Percentiles rank a stretch among this genome's conserved stretches.
phyloP scores from a whole-genome alignment of 2,113 vertebrate species.

The Gobius niger region DNA sequence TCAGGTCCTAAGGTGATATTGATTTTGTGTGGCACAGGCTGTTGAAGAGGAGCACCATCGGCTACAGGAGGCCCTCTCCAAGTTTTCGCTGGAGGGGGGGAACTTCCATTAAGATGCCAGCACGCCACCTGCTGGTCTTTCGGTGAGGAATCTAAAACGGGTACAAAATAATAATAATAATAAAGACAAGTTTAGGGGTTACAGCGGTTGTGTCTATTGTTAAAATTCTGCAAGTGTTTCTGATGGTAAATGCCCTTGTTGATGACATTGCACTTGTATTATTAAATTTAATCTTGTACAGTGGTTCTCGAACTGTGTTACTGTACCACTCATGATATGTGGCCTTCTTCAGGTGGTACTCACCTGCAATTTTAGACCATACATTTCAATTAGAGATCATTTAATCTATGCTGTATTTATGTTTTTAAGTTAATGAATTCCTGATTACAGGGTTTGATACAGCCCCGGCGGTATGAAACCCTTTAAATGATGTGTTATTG shows the following conservation, averaged over 20 bases:
- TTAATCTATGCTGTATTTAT: too few species aligned
- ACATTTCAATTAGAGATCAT: too few species aligned
- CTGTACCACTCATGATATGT: too few species aligned
- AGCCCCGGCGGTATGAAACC: too few species aligned
- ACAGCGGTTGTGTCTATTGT: not conserved
- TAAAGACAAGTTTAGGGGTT: not conserved
- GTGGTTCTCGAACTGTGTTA: too few species aligned
- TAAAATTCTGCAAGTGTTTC: not conserved
- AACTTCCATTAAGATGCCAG: conserved; percentile 66
- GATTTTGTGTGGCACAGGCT: conserved; percentile 64
- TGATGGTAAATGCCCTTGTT: not conserved
- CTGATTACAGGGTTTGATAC: too few species aligned
- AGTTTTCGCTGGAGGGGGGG: conserved; percentile 67
- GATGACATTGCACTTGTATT: too few species aligned
- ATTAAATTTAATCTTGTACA: not conserved
- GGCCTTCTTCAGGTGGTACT: too few species aligned
- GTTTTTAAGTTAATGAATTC: too few species aligned
- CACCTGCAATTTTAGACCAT: too few species aligned
- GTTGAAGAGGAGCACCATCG: conserved; percentile 76
- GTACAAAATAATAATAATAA: too few species aligned
- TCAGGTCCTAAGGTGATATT: conserved; percentile 51
- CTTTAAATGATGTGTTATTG: too few species aligned
- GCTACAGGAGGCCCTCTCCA: conserved; percentile 71
- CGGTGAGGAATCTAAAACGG: conserved; percentile 49
- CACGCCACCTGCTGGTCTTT: conserved; percentile 58